Percentiles rank a stretch among this genome's conserved stretches.
Conservation (phyloP, 2,888 invertebrate species). For the Clunio marinus region DNA sequence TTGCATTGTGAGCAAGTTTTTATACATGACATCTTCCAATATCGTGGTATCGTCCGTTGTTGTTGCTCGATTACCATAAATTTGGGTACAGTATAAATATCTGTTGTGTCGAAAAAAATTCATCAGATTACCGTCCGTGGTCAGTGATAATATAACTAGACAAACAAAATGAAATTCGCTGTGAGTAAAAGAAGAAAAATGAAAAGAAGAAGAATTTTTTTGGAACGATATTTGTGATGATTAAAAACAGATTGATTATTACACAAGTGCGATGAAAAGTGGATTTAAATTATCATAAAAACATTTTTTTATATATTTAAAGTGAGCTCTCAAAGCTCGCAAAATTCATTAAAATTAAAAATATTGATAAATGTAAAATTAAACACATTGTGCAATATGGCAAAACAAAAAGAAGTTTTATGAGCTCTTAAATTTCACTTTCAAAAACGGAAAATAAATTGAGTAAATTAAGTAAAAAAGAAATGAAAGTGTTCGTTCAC, state of each 20-base stretch:
- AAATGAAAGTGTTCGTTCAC: too few species aligned
- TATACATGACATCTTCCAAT: constrained; percentile 27
- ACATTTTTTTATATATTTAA: too few species aligned
- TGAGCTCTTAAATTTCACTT: too few species aligned
- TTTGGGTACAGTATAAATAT: constrained; percentile 38
- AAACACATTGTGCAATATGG: too few species aligned
- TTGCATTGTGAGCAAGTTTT: constrained; percentile 33
- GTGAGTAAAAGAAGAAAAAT: constrained; percentile 27
- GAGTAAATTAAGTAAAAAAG: too few species aligned
- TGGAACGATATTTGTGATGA: not conserved
- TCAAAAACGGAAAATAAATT: too few species aligned
- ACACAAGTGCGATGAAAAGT: not conserved
- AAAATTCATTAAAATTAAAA: not conserved
- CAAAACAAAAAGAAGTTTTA: too few species aligned
- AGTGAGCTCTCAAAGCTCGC: not conserved
- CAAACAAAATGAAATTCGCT: constrained; percentile 37
- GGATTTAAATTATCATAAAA: too few species aligned
- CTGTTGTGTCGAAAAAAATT: not conserved
- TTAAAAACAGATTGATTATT: not conserved
- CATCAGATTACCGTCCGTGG: constrained; percentile 34
- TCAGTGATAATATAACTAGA: constrained; percentile 36
- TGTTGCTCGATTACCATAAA: constrained; percentile 30
- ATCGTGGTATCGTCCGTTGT: constrained; percentile 1
- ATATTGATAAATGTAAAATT: too few species aligned
- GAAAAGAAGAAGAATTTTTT: not conserved